Conservation (phyloP, 2,888 invertebrate species). For the Parnassius apollo region DNA sequence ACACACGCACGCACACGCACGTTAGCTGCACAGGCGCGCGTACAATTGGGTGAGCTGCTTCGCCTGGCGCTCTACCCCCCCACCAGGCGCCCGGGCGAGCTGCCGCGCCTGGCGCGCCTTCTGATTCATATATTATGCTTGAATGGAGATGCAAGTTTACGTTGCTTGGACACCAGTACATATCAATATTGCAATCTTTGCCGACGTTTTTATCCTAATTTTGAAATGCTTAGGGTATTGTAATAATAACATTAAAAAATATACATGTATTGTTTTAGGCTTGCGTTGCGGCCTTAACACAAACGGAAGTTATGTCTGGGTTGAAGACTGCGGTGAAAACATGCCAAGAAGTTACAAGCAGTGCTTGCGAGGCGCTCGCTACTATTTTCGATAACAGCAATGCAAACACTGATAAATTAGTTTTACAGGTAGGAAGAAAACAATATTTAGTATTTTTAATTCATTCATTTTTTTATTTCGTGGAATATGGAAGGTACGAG, state of each 20-base stretch:
- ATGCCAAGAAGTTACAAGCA: slow-evolving; percentile 90
- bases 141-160: no score
- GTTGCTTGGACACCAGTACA: no score
- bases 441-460: no score
- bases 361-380: slow-evolving; percentile 94
- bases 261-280: slow-evolving; percentile 74
- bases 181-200: no score
- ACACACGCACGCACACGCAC: neutral
- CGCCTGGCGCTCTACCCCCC: slow-evolving; percentile 87
- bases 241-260: no score
- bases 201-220: no score
- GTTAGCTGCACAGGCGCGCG: slow-evolving; percentile 78
- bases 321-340: slow-evolving; percentile 94
- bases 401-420: slow-evolving; percentile 67
- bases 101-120: no score
- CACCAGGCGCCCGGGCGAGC: no score
- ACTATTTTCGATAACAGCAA: slow-evolving; percentile 86
- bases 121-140: no score
- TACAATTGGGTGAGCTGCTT: slow-evolving; percentile 93
- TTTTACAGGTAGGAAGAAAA: slow-evolving; percentile 51
- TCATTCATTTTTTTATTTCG: no score
- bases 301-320: slow-evolving; percentile 94
- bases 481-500: no score
- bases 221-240: no score
- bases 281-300: slow-evolving; percentile 91